These are phyloP conservation scores for Eolophus roseicapilla DNA, from an alignment of 2,113 vertebrate species.

Conservation along the genomic window DNA sequence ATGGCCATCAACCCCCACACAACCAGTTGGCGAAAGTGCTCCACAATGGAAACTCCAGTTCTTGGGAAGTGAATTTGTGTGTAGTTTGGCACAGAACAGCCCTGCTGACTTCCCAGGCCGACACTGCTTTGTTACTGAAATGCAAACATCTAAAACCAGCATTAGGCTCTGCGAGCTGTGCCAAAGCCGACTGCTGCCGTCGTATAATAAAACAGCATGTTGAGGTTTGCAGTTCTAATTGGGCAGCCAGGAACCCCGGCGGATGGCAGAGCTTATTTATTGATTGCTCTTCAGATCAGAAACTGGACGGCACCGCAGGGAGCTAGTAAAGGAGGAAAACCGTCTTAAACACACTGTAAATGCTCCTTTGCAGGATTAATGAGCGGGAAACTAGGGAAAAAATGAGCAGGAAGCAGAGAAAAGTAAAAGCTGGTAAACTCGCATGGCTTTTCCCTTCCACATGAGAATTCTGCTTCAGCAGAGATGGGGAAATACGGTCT, in stretches of 20 bases:
- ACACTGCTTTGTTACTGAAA: constrained; percentile 63
- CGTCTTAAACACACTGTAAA: constrained; percentile 52
- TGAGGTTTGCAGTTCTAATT: constrained; percentile 47
- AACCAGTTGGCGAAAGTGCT: neutral
- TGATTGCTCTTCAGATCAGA: constrained; percentile 62
- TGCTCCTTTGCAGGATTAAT: constrained; percentile 59
- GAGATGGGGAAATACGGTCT: neutral
- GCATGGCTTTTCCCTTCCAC: neutral
- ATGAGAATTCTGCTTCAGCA: neutral
- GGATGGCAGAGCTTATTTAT: constrained; percentile 55
- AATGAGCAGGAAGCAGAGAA: neutral
- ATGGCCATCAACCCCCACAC: neutral
- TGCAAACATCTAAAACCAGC: constrained; percentile 54
- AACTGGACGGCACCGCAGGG: constrained; percentile 44
- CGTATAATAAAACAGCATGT: constrained; percentile 53
- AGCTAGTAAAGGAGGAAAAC: constrained; percentile 24
- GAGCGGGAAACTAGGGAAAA: neutral
- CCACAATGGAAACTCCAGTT: neutral
- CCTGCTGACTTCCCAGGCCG: constrained; percentile 17
- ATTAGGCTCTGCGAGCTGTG: neutral
- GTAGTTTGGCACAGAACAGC: constrained; percentile 37
- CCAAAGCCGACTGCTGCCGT: constrained; percentile 60
- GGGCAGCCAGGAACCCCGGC: constrained; percentile 56
- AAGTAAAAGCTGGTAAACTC: constrained; percentile 34
- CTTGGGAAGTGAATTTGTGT: neutral